Base-by-base conservation (phyloP, 2,888 invertebrate genomes). In the Zaprionus obscuricornis region DNA sequence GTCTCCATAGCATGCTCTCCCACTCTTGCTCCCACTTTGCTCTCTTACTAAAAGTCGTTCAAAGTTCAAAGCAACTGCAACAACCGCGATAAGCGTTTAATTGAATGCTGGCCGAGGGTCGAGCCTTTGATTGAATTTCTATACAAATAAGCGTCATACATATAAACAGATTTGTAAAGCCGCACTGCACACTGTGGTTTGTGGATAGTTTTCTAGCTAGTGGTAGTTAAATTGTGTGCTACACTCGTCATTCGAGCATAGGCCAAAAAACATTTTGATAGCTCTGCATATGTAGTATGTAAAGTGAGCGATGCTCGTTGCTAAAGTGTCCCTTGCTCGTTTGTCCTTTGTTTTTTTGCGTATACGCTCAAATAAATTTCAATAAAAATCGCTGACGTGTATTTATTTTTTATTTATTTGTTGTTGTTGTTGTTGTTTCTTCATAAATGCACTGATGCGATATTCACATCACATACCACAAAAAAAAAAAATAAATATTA, bases 1-100 rank as follows among this genome's bases (percentile, higher is more conserved):
- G n/a, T n/a, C n/a, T n/a, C n/a, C n/a, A n/a, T n/a, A n/a, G n/a
- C n/a, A n/a, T 31, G 8, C 3, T 18, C 13, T 2, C 14, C 4
- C 7, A 1, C 7, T 17, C 22, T 11, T 2, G 2, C 1, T 5
- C 33, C 3, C n/a, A 6, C 18, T 16, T 40, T 60, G 58, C 45
- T 36, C 51, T 56, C 50, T 50, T 49, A 37, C n/a, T n/a, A n/a
- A n/a, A n/a, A n/a, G n/a, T n/a, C n/a, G 33, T 36, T 47, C 42
- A 42, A 39, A 20, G 20, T 31, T 42, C 7, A 7, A 4, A 40
- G 57, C 76, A 69, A 76, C 68, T 78, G 78, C 78, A 56, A 39
- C 29, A 55, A 5, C 40, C 57, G 63, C 66, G 78, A 78, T 78
- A 78, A 78, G 83, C 85, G 78, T 85, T 78, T 78, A 78, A 78